These are phyloP conservation scores for Phoxinus phoxinus DNA, from an alignment of 2,113 vertebrate species.

Conservation along the genomic window DNA sequence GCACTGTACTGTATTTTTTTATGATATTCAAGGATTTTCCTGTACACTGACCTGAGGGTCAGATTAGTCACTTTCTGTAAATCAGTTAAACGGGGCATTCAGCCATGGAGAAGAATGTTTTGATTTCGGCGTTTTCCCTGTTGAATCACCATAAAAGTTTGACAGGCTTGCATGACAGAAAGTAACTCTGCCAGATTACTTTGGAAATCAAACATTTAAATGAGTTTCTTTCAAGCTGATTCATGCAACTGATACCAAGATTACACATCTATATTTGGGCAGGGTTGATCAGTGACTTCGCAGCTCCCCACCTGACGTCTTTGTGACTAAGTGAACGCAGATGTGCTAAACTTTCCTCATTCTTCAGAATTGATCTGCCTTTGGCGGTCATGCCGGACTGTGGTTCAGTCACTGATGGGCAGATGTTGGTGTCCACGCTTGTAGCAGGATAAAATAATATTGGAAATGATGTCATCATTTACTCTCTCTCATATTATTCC, in stretches of 20 bases:
- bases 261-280: conserved; percentile 32
- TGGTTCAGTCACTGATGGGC: background rate
- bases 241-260: background rate
- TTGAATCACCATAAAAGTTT: background rate
- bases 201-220: background rate
- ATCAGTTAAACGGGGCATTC: background rate
- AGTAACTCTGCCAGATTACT: background rate
- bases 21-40: background rate
- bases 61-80: background rate
- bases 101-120: background rate
- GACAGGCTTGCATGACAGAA: background rate
- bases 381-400: background rate
- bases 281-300: background rate
- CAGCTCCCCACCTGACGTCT: conserved; percentile 44
- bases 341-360: conserved; percentile 44
- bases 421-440: background rate
- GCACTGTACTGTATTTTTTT: background rate
- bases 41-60: background rate
- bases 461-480: background rate
- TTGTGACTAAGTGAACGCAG: conserved; percentile 37
- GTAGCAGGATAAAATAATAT: background rate
- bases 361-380: background rate
- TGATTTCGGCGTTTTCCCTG: background rate
- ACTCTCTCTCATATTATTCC: background rate
- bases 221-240: background rate